Evolutionary conservation across 2,113 vertebrate species (phyloP).

Genomic region (Columbina picui): DNA sequence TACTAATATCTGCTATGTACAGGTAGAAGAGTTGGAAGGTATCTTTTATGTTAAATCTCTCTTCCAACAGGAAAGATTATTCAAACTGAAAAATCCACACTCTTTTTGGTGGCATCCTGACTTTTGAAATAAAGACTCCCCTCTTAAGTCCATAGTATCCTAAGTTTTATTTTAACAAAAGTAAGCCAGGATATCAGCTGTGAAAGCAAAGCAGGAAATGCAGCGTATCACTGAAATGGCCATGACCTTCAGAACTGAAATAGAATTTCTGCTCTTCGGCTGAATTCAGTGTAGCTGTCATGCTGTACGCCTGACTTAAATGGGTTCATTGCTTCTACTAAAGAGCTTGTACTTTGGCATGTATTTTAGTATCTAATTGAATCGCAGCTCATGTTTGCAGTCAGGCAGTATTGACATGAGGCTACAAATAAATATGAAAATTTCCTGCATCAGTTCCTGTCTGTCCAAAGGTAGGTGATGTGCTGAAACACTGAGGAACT

Average conservation of each 20-base stretch:
- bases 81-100: background rate
- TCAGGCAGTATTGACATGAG: background rate
- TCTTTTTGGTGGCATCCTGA: background rate
- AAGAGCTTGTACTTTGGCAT: background rate
- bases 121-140: constrained; percentile 3
- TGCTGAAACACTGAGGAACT: background rate
- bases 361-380: background rate
- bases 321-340: background rate
- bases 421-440: background rate
- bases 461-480: background rate
- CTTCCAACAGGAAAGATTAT: background rate
- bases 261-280: background rate
- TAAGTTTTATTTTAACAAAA: background rate
- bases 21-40: background rate
- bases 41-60: constrained; percentile 14
- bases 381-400: background rate
- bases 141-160: background rate
- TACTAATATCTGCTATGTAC: background rate
- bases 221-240: background rate
- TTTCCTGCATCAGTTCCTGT: background rate
- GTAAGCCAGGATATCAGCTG: background rate
- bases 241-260: background rate
- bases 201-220: background rate
- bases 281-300: background rate
- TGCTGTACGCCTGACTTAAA: background rate